These are phyloP conservation scores for Ypsolopha sequella DNA, from an alignment of 2,888 invertebrate genomes.

Conservation along the genomic window DNA sequence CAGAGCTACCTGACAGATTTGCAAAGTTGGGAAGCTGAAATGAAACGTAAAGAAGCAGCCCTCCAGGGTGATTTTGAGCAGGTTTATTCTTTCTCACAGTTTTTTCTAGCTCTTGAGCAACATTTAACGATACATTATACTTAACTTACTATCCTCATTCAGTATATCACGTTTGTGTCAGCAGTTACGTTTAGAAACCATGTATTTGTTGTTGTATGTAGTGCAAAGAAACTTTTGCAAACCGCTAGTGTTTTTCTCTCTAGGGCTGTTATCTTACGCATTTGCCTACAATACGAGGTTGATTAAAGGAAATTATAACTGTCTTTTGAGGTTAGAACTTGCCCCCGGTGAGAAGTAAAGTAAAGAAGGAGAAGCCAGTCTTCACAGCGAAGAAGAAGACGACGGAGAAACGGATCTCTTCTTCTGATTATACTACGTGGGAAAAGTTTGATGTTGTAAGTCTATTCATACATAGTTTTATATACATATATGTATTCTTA, in stretches of 20 bases:
- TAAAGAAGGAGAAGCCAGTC: conserved; percentile 45
- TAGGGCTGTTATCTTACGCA: conserved; percentile 9
- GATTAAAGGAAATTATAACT: neutral
- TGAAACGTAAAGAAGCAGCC: conserved; percentile 78
- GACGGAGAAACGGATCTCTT: conserved; percentile 60
- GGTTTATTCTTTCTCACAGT: conserved; percentile 30
- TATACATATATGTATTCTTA: too few species aligned
- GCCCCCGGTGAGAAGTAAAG: conserved; percentile 67
- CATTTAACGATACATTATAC: too few species aligned
- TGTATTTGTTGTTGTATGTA: neutral
- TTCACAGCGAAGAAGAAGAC: conserved; percentile 27
- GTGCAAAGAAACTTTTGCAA: neutral
- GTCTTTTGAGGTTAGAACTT: conserved; percentile 41
- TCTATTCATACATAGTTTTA: too few species aligned
- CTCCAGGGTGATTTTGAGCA: conserved; percentile 59
- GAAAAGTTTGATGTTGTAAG: conserved; percentile 84
- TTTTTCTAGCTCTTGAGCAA: too few species aligned
- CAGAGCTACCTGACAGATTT: conserved; percentile 79
- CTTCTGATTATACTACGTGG: conserved; percentile 80
- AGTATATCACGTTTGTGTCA: conserved; percentile 22
- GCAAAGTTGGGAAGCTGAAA: conserved; percentile 78
- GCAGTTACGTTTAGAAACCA: neutral
- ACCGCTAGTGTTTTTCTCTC: neutral
- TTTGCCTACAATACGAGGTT: conserved; percentile 10
- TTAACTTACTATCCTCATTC: neutral